phyloP scores from a whole-genome alignment of 2,797 vertebrate genomes.

The Ctenochaetus hawaiiensis region DNA sequence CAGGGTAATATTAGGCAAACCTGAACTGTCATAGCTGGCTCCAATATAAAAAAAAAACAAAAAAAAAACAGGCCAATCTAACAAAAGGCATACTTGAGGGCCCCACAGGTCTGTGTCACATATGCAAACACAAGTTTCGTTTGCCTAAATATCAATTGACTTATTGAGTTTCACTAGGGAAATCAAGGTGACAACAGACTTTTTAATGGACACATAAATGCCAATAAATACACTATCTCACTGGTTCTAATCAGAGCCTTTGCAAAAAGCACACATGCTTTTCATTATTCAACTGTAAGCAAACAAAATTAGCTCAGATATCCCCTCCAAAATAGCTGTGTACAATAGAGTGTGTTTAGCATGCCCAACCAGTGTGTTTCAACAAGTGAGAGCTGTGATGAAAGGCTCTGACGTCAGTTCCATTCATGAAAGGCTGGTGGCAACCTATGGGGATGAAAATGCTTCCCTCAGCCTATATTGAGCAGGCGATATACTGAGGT shows the following conservation, averaged over 20 bases:
- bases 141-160: neutral
- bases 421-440: conserved; percentile 73
- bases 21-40: conserved; percentile 62
- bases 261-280: conserved; percentile 50
- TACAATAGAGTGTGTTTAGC: conserved; percentile 57
- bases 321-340: conserved; percentile 54
- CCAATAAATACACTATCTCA: conserved; percentile 26
- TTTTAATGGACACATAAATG: conserved; percentile 1
- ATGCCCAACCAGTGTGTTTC: conserved; percentile 50
- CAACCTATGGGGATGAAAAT: conserved; percentile 71
- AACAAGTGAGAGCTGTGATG: conserved; percentile 63
- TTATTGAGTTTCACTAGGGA: neutral
- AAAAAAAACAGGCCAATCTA: conserved; percentile 62
- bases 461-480: conserved; percentile 67
- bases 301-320: conserved; percentile 68
- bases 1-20: conserved; percentile 69
- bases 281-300: conserved; percentile 57
- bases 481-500: conserved; percentile 58
- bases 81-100: conserved; percentile 65
- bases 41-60: conserved; percentile 74
- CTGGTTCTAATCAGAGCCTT: conserved; percentile 46
- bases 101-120: conserved; percentile 44
- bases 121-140: conserved; percentile 42
- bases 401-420: conserved; percentile 68
- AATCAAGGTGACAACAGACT: conserved; percentile 9